Conservation (phyloP, 2,797 vertebrate genomes). For the Champsocephalus esox region DNA sequence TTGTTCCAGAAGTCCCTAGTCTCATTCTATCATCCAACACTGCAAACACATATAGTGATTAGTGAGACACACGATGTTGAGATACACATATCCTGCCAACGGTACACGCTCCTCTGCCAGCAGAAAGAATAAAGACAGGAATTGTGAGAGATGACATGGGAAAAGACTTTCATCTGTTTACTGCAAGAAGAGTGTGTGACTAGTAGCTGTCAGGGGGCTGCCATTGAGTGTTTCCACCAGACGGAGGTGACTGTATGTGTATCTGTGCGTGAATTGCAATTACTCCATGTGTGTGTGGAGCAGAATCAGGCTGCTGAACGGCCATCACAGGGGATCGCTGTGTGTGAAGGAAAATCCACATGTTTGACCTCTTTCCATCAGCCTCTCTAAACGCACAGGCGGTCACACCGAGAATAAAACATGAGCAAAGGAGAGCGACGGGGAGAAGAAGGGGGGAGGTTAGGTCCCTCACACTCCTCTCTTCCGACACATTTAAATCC, state of each 20-base stretch:
- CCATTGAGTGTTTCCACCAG: conserved; percentile 51
- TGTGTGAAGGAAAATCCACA: conserved; percentile 19
- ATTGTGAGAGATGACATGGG: conserved; percentile 44
- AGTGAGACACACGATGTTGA: background rate
- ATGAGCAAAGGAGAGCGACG: conserved; percentile 35
- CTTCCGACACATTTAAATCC: background rate
- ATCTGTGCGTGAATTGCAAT: background rate
- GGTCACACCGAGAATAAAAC: conserved; percentile 60
- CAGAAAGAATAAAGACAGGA: conserved; percentile 19
- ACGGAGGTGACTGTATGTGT: conserved; percentile 27
- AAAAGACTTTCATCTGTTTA: conserved; percentile 64
- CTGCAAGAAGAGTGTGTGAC: conserved; percentile 44
- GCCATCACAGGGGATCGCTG: conserved; percentile 27
- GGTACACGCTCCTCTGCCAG: conserved; percentile 35
- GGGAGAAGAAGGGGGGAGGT: conserved; percentile 25
- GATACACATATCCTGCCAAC: conserved; percentile 34
- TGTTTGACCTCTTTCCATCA: conserved; percentile 41
- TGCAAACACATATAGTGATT: conserved; percentile 27
- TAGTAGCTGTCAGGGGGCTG: conserved; percentile 60
- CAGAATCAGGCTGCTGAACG: conserved; percentile 19
- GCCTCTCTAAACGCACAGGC: conserved; percentile 27
- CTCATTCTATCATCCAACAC: conserved; percentile 29
- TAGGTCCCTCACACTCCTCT: conserved; percentile 33
- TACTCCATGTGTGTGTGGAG: conserved; percentile 1
- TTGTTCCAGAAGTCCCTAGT: conserved; percentile 16